A percentile compares a stretch with the other conserved stretches of the same genome.
Evolutionary conservation across 2,888 invertebrate species (phyloP).

Genomic region (Lasius platythorax): DNA sequence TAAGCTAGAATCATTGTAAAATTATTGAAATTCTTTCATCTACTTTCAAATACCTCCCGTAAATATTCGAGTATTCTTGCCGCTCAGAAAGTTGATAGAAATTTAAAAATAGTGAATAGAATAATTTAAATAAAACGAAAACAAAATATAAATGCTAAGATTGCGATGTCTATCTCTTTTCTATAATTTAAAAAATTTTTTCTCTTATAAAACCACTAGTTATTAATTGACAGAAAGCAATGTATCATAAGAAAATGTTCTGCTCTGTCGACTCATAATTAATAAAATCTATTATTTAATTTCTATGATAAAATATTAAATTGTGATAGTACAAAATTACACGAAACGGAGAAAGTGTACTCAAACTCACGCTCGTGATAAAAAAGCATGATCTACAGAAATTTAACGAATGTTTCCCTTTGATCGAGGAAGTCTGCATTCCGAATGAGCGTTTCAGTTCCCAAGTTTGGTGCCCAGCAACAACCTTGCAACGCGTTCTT

Average conservation of each 20-base stretch:
- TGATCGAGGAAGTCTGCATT: conserved; percentile 37
- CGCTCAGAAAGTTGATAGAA: background rate
- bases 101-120: background rate
- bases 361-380: background rate
- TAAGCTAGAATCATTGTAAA: background rate
- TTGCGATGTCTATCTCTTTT: background rate
- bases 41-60: background rate
- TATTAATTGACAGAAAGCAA: background rate
- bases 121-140: background rate
- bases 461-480: background rate
- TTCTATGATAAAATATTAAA: background rate
- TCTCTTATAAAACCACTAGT: background rate
- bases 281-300: background rate
- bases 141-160: background rate
- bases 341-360: background rate
- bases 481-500: conserved; percentile 33
- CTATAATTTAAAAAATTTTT: background rate
- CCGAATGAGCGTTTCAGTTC: conserved; percentile 15
- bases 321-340: background rate
- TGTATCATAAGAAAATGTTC: background rate
- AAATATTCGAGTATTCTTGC: background rate
- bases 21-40: background rate
- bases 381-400: background rate
- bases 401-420: background rate
- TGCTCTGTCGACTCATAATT: background rate